Percentiles rank a stretch among this genome's conserved stretches.
Evolutionary conservation across 2,113 vertebrate genomes (phyloP).

Genomic region (Anarrhichthys ocellatus): DNA sequence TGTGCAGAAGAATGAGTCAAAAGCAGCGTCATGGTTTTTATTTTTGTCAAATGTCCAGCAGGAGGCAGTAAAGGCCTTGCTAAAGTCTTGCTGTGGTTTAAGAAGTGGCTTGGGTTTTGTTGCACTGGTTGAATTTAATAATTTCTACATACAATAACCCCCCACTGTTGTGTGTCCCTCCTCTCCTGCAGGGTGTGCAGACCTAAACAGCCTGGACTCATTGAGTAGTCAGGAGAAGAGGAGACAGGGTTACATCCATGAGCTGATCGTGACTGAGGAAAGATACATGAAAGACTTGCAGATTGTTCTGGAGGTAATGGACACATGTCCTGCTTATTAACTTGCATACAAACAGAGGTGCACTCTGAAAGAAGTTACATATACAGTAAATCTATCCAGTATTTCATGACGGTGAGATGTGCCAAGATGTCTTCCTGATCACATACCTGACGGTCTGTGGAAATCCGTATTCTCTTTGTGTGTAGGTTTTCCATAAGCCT

Average conservation of each 20-base stretch:
- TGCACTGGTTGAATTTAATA: neutral
- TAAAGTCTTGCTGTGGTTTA: neutral
- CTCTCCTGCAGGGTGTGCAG: slow-evolving; percentile 88
- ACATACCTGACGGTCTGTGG: neutral
- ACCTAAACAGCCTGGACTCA: slow-evolving; percentile 90
- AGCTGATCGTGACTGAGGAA: slow-evolving; percentile 94
- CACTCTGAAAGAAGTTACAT: neutral
- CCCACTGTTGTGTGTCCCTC: neutral
- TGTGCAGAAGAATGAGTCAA: neutral
- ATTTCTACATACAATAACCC: neutral
- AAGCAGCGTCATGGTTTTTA: neutral
- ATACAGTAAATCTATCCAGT: neutral
- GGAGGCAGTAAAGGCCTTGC: slow-evolving; percentile 30
- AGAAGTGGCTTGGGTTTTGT: neutral
- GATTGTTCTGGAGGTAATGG: slow-evolving; percentile 91
- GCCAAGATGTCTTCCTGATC: slow-evolving; percentile 6
- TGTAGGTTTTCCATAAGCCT: slow-evolving; percentile 92
- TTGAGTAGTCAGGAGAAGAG: slow-evolving; percentile 94
- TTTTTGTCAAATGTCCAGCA: slow-evolving; percentile 15
- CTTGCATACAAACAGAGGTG: neutral
- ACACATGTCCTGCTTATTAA: slow-evolving; percentile 8
- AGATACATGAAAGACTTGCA: slow-evolving; percentile 93
- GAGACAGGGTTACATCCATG: slow-evolving; percentile 95
- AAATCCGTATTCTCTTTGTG: neutral
- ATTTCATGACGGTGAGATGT: neutral